A percentile compares a stretch with the other conserved stretches of the same genome.
These are phyloP conservation scores for Bufo bufo DNA, from an alignment of 2,113 vertebrate genomes.

Conservation along the genomic window DNA sequence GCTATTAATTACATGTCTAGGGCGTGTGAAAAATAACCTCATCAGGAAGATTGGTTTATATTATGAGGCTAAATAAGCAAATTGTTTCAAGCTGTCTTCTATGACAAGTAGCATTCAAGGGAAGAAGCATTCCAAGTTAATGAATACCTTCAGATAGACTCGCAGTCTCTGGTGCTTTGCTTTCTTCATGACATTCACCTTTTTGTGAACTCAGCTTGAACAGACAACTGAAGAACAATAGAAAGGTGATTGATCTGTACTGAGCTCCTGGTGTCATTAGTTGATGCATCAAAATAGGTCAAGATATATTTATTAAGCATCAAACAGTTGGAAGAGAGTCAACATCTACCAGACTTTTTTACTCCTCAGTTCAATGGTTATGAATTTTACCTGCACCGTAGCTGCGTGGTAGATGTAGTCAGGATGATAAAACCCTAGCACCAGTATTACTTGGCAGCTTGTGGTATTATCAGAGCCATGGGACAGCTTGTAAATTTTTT, in stretches of 20 bases:
- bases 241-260: constrained; percentile 1
- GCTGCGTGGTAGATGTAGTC: background rate
- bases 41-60: background rate
- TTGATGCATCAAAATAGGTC: background rate
- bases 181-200: constrained; percentile 22
- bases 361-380: background rate
- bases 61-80: background rate
- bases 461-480: background rate
- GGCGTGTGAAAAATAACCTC: background rate
- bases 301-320: constrained; percentile 9
- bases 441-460: background rate
- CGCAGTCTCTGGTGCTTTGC: background rate
- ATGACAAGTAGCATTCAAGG: background rate
- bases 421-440: background rate
- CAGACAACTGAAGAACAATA: constrained; percentile 2
- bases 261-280: background rate
- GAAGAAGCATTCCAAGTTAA: background rate
- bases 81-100: background rate
- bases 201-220: constrained; percentile 2
- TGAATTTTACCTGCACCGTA: background rate
- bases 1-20: background rate
- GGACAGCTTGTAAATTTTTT: background rate
- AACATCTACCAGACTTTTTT: background rate
- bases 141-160: background rate
- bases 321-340: background rate